phyloP scores from a whole-genome alignment of 2,113 vertebrate species.

The Dryoscopus gambensis region DNA sequence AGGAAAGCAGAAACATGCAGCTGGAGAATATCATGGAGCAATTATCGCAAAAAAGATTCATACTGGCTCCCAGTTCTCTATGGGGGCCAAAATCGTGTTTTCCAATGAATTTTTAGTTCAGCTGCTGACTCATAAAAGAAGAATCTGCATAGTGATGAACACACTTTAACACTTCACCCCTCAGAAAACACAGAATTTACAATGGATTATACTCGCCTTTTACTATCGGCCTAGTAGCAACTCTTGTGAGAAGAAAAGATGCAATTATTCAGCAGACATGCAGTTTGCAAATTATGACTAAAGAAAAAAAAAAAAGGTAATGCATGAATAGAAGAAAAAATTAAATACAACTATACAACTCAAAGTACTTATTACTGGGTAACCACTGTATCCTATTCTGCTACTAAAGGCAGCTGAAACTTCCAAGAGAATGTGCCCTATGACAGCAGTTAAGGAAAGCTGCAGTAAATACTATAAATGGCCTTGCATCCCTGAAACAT shows the following conservation, averaged over 20 bases:
- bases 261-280: neutral
- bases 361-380: neutral
- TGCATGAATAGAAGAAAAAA: neutral
- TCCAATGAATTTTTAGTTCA: neutral
- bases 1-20: neutral
- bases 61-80: neutral
- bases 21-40: neutral
- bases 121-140: neutral
- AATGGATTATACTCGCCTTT: neutral
- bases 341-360: neutral
- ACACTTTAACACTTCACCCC: neutral
- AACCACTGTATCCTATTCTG: neutral
- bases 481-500: neutral
- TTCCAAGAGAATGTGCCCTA: neutral
- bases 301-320: neutral
- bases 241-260: neutral
- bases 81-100: neutral
- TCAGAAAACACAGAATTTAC: neutral
- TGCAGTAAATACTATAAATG: neutral
- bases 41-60: neutral
- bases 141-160: neutral
- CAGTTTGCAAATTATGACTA: neutral
- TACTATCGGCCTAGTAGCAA: neutral
- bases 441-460: neutral
- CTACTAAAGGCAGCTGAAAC: neutral